These are phyloP conservation scores for Glossosoma conforme DNA, from an alignment of 1,140 invertebrate genomes.

Conservation along the genomic window DNA sequence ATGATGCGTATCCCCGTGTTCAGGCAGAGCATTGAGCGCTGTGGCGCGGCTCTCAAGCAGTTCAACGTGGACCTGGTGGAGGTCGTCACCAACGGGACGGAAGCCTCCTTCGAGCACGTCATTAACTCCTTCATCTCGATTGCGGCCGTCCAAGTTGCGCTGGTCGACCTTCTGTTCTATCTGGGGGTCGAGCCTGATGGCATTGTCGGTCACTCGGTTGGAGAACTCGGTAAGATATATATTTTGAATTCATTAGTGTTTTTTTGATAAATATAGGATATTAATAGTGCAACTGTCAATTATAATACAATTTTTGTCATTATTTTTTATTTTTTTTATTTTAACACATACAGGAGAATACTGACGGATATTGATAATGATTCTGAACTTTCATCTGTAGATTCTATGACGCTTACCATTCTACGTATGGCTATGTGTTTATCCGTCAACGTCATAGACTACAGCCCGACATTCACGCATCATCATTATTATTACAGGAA, in stretches of 20 bases:
- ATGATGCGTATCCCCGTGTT: constrained; percentile 80
- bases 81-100: constrained; percentile 70
- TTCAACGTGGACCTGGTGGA: constrained; percentile 77
- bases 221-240: constrained; percentile 62
- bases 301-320: neutral
- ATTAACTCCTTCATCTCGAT: constrained; percentile 89
- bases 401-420: too few species aligned
- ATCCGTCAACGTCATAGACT: too few species aligned
- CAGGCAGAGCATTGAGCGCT: constrained; percentile 68
- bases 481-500: too few species aligned
- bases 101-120: constrained; percentile 74
- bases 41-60: constrained; percentile 68
- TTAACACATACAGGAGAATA: too few species aligned
- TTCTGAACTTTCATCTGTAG: too few species aligned
- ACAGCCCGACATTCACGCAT: too few species aligned
- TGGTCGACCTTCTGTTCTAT: constrained; percentile 77
- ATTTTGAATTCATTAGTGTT: too few species aligned
- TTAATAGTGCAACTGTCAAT: too few species aligned
- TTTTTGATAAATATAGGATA: too few species aligned
- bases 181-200: constrained; percentile 84
- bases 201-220: constrained; percentile 93
- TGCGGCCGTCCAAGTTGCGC: constrained; percentile 89
- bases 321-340: neutral
- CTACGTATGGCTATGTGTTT: too few species aligned
- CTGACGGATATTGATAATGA: too few species aligned